Conservation (phyloP, 2,113 vertebrate species). For the Thalassoma bifasciatum region DNA sequence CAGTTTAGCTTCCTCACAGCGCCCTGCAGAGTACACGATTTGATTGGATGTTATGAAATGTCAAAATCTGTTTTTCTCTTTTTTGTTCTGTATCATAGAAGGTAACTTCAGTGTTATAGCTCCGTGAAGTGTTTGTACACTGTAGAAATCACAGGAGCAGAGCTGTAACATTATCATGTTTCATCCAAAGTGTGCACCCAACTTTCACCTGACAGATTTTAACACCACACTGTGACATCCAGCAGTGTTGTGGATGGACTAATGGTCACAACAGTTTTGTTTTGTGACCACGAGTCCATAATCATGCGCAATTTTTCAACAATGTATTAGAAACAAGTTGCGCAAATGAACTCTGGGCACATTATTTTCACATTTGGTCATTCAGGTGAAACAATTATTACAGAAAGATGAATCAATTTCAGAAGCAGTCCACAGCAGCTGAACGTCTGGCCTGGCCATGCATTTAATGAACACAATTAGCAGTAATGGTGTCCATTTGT, state of each 20-base stretch:
- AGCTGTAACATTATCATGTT: too few relatives aligned
- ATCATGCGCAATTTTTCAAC: background rate
- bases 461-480: conserved; percentile 6
- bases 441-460: background rate
- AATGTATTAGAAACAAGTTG: conserved; percentile 6
- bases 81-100: background rate
- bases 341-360: background rate
- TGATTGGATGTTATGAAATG: conserved; percentile 15
- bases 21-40: conserved; percentile 4
- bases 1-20: background rate
- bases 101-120: background rate
- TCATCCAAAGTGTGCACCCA: background rate
- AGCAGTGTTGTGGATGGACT: background rate
- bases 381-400: background rate
- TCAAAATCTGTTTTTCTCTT: background rate
- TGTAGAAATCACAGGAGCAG: too few relatives aligned
- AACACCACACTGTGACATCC: background rate
- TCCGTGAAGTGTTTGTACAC: background rate
- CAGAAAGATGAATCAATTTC: conserved; percentile 9
- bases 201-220: background rate
- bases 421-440: conserved; percentile 10
- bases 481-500: background rate
- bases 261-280: background rate
- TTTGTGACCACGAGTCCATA: background rate
- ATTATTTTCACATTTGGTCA: conserved; percentile 19